Evolutionary conservation across 2,113 vertebrate species (phyloP), one percentile per base, ranked within the genome.

Genomic region (Bubalus kerabau): DNA sequence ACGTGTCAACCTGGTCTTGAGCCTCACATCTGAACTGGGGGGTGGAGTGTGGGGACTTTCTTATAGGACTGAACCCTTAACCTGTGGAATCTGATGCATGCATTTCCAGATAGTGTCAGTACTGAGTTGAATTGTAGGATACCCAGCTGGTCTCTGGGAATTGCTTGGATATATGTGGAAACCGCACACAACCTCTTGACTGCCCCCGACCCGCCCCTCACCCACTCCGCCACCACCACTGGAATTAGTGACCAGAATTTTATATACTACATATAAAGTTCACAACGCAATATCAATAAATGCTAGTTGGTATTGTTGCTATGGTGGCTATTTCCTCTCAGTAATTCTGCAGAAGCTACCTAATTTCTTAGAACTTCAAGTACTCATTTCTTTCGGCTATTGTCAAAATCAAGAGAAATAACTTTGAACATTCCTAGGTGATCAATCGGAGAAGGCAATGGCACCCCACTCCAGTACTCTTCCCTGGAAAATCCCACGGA

Each of bases 131-230:
- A 60, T 16, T 50, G 7, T 15, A 30, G 64, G 40, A 48, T 5
- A 50, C 43, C 7, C 43, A 40, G 52, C 23, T 30, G 24, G 43
- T 60, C 9, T 93, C 64, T 26, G 46, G 74, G 52, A 93, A 57
- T 48, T 93, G 64, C 40, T n/a, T 59, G 43, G 32, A 40, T 74
- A 46, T 30, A 46, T 59, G 15, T 50, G 43, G 40, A 50, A 93
- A 76, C 23, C 1, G 1, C 13, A 54, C 52, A 54, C 32, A 5
- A 14, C 50, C 1, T 13, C 52, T 54, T 13, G 30, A 19, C 32
- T 3, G 21, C 9, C 17, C 19, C 40, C 9, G 2, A 4, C 17
- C 32, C 7, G 1, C 2, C 23, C 2, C 2, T 0, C 3, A 52
- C 21, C 21, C 26, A 28, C 12, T 21, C 26, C 24, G 28, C 26